Evolutionary conservation across 1,140 invertebrate genomes (phyloP).

Genomic region (Drosophila hydei): DNA sequence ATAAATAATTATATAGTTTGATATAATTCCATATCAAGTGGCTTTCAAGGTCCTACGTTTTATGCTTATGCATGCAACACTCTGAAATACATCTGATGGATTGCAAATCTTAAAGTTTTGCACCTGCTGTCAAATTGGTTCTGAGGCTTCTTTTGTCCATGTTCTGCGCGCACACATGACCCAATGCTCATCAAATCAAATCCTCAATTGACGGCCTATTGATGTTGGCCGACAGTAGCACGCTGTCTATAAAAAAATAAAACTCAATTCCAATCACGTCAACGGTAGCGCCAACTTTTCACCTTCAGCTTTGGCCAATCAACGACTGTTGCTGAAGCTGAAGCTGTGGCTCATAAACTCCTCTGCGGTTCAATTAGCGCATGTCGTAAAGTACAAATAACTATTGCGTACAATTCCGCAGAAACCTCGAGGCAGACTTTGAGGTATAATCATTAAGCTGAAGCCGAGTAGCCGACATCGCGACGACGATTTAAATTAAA

Average conservation of each 20-base stretch:
- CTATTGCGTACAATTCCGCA: slow-evolving; percentile 69
- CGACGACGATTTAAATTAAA: slow-evolving; percentile 59
- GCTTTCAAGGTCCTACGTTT: background rate
- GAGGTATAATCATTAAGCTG: slow-evolving; percentile 65
- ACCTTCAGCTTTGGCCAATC: slow-evolving; percentile 53
- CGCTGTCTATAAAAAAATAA: slow-evolving; percentile 12
- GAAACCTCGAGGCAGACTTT: slow-evolving; percentile 41
- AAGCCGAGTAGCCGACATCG: slow-evolving; percentile 54
- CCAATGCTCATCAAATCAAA: slow-evolving; percentile 34
- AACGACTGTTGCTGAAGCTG: slow-evolving; percentile 37
- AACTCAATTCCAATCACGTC: slow-evolving; percentile 45
- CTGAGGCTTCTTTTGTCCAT: background rate
- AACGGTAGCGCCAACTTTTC: slow-evolving; percentile 44
- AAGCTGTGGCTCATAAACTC: slow-evolving; percentile 62
- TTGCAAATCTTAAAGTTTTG: slow-evolving; percentile 17
- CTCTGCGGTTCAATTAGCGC: slow-evolving; percentile 72
- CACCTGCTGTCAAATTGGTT: background rate
- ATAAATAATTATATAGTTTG: too few species aligned
- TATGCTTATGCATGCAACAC: background rate
- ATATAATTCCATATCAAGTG: background rate
- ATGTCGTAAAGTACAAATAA: slow-evolving; percentile 81
- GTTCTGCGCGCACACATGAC: slow-evolving; percentile 17
- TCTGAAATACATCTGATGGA: background rate
- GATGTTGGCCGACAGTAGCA: slow-evolving; percentile 39
- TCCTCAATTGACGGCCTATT: slow-evolving; percentile 29